Evolutionary conservation across 64 coral and sea anemone species (phyloP), one percentile per base, ranked within the genome.

Genomic region (Porites lutea): DNA sequence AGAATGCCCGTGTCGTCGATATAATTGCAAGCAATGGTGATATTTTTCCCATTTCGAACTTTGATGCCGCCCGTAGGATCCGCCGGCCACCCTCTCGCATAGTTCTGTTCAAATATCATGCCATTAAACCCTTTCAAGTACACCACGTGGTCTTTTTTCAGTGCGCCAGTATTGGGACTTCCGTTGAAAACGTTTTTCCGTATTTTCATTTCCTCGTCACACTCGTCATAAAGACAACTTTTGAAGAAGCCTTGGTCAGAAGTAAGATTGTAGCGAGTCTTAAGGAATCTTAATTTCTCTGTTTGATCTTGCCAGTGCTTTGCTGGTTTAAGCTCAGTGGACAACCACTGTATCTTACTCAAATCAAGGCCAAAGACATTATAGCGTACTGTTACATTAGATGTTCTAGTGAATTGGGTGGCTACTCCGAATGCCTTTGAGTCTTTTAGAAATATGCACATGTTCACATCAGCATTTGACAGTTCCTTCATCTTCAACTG

Each of bases 111-210:
- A 18, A 78, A 27, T 20, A 6, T 9, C 87, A 64, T 89, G 1
- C 8, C 0, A 14, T 79, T 22, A 44, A 89, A 89, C n/a, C 87
- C 87, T 89, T 89, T 89, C 3, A 89, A 61, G 19, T 89, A 89
- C 59, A 89, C 22, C 8, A 52, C 87, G 75, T 89, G 87, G 74
- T 89, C 87, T 62, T 50, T 59, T 1, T 68, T 9, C 4, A 0
- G 54, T 15, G 65, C 53, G 5, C 54, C 7, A 12, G 55, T 77
- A 37, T 86, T 86, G 72, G 87, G 87, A 66, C 87, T 89, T 44
- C 74, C 87, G 44, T 89, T 89, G 60, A 89, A 89, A 61, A 89
- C 16, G 13, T 89, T 89, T 51, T 89, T 13, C 10, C 2, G 2
- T 48, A 89, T 89, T 5, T 0, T 2, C 76, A 79, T 79, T 4